phyloP scores from a whole-genome alignment of 2,888 invertebrate genomes.

The Amorpha juglandis region DNA sequence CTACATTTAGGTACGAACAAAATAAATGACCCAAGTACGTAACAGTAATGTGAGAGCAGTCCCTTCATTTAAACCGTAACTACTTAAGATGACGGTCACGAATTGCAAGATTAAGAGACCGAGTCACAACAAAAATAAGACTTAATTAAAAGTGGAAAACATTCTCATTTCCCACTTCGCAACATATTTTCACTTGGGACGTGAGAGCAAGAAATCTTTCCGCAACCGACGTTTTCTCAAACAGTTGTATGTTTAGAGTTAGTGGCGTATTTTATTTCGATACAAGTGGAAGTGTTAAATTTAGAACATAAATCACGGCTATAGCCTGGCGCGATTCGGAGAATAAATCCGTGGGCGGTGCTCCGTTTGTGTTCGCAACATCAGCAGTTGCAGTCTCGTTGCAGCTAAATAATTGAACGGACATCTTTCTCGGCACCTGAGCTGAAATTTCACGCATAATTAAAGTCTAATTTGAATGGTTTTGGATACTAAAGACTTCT shows the following conservation, averaged over 20 bases:
- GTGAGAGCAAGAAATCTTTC: constrained; percentile 51
- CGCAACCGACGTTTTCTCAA: constrained; percentile 47
- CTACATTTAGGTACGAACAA: not conserved
- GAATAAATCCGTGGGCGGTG: constrained; percentile 59
- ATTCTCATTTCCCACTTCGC: constrained; percentile 45
- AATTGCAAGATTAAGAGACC: constrained; percentile 51
- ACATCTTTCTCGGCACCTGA: constrained; percentile 46
- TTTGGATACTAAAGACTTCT: not conserved
- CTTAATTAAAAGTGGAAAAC: constrained; percentile 65
- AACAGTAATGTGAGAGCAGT: constrained; percentile 11
- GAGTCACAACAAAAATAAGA: constrained; percentile 58
- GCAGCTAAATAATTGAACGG: constrained; percentile 59
- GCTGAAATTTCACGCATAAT: constrained; percentile 29
- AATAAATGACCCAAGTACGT: not conserved
- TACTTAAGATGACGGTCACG: constrained; percentile 63
- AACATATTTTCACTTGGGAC: constrained; percentile 48
- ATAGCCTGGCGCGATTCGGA: constrained; percentile 56
- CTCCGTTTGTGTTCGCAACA: constrained; percentile 45
- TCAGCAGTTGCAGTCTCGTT: constrained; percentile 49
- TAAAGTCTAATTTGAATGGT: not conserved
- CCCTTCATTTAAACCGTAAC: constrained; percentile 39
- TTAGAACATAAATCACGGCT: constrained; percentile 67
- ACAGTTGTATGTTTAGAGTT: constrained; percentile 59
- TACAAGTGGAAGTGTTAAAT: constrained; percentile 72
- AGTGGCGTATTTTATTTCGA: constrained; percentile 73